A percentile compares a stretch with the other conserved stretches of the same genome.
These are phyloP conservation scores for Scelioninae gen. 1 DNA, from an alignment of 2,888 invertebrate species.

Conservation along the genomic window DNA sequence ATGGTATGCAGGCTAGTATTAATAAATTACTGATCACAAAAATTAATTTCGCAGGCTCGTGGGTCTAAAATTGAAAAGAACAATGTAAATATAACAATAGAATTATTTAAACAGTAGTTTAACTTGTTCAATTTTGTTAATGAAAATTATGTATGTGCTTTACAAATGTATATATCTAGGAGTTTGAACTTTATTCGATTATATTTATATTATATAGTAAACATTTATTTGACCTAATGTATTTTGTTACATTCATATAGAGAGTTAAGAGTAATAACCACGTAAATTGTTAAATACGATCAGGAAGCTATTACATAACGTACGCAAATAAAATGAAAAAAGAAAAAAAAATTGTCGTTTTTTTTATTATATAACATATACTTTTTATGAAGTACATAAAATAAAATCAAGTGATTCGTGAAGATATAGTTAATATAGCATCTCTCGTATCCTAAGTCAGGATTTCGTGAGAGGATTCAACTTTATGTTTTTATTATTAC, in stretches of 20 bases:
- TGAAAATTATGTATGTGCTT: no score
- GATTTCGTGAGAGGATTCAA: constrained; percentile 42
- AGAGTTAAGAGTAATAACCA: constrained; percentile 11
- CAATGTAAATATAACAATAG: constrained; percentile 44
- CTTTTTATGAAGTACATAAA: constrained; percentile 51
- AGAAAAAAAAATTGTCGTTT: constrained; percentile 2
- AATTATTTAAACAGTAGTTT: background rate
- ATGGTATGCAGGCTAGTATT: constrained; percentile 95
- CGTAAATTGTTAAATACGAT: constrained; percentile 20
- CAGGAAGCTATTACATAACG: constrained; percentile 13
- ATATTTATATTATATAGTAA: background rate
- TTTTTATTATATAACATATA: constrained; percentile 31
- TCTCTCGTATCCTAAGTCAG: constrained; percentile 28
- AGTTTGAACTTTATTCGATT: no score
- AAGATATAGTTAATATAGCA: constrained; percentile 40
- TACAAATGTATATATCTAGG: no score
- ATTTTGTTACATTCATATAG: background rate
- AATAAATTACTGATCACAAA: constrained; percentile 96
- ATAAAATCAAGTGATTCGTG: constrained; percentile 56
- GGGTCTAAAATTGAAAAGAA: constrained; percentile 87
- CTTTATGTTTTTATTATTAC: constrained; percentile 53
- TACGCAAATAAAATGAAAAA: constrained; percentile 31
- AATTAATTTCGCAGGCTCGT: constrained; percentile 97
- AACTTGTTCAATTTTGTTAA: background rate
- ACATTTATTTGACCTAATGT: background rate